These are phyloP conservation scores for Glyptemys insculpta DNA, from an alignment of 2,797 vertebrate genomes.

Conservation along the genomic window DNA sequence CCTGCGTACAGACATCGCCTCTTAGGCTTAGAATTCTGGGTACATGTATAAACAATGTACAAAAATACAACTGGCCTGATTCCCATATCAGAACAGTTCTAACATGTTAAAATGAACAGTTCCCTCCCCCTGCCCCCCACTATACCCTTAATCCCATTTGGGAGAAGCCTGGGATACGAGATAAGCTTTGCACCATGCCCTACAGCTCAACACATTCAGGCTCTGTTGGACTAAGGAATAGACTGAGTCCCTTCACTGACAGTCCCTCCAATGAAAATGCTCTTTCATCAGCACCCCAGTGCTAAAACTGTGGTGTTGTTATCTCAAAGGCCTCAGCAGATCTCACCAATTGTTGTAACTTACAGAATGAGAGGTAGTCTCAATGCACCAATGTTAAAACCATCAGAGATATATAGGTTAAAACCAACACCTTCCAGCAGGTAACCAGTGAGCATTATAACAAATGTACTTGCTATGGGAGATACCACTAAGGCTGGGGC, in stretches of 20 bases:
- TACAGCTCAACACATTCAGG: neutral
- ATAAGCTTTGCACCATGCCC: neutral
- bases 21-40: neutral
- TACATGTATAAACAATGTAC: accelerated
- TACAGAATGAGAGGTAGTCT: neutral
- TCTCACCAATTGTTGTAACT: neutral
- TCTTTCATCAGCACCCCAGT: neutral
- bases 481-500: neutral
- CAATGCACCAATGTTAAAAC: neutral
- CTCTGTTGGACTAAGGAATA: neutral
- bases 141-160: neutral
- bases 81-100: accelerated
- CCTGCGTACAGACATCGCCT: neutral
- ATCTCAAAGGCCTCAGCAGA: neutral
- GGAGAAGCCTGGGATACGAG: neutral
- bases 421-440: accelerated
- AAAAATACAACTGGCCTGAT: neutral
- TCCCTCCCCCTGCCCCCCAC: neutral
- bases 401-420: neutral
- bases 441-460: neutral
- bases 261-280: neutral
- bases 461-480: neutral
- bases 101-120: neutral
- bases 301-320: neutral
- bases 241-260: neutral